A percentile compares a stretch with the other conserved stretches of the same genome.
Evolutionary conservation across 2,113 vertebrate species (phyloP).

Genomic region (Chaetura pelagica): DNA sequence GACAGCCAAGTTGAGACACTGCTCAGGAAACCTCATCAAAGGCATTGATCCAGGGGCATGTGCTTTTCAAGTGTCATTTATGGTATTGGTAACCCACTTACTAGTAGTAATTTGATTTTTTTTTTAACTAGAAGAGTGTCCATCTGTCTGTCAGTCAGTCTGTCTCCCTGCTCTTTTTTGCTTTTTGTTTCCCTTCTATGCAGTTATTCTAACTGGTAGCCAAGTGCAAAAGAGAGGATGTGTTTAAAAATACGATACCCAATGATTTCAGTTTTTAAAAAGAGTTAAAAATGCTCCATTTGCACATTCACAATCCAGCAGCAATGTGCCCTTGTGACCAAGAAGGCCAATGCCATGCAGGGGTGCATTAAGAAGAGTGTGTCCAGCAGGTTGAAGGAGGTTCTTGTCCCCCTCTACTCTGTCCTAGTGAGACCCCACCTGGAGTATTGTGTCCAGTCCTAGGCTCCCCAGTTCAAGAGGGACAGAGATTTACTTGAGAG

Average conservation of each 20-base stretch:
- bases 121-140: neutral
- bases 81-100: neutral
- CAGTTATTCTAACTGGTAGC: neutral
- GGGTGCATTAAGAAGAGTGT: too few relatives aligned
- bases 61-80: neutral
- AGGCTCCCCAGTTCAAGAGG: too few relatives aligned
- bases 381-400: too few relatives aligned
- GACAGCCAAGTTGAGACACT: neutral
- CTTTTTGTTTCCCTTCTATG: neutral
- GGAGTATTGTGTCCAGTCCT: too few relatives aligned
- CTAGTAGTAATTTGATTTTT: neutral
- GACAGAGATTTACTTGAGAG: too few relatives aligned
- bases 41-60: neutral
- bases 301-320: neutral
- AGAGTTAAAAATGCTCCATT: neutral
- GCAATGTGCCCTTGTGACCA: too few relatives aligned
- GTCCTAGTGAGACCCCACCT: too few relatives aligned
- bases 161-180: neutral
- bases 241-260: neutral
- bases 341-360: too few relatives aligned
- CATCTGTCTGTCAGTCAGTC: neutral
- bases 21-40: neutral
- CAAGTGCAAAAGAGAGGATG: neutral
- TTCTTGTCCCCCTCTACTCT: too few relatives aligned
- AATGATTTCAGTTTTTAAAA: neutral